Evolutionary conservation across 1,140 invertebrate species (phyloP).

Genomic region (Oedothorax gibbosus): DNA sequence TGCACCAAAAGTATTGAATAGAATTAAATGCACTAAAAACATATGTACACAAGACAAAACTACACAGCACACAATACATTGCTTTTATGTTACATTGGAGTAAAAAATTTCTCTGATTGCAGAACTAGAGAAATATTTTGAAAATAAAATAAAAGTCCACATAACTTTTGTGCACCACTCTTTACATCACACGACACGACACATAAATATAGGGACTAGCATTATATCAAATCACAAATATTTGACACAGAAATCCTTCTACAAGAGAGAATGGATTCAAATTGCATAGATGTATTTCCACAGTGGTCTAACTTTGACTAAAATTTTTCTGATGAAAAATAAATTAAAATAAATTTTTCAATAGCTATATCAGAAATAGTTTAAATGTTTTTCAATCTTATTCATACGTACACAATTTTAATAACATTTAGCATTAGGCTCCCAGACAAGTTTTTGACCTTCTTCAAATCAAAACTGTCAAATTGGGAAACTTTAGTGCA

Average conservation of each 20-base stretch:
- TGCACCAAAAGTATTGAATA: conserved; percentile 1
- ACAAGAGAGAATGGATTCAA: conserved; percentile 46
- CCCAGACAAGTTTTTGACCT: too few species aligned
- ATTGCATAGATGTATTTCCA: conserved; percentile 4
- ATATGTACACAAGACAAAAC: conserved; percentile 20
- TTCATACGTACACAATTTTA: too few species aligned
- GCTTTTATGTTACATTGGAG: conserved; percentile 16
- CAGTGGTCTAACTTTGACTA: too few species aligned
- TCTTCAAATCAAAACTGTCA: too few species aligned
- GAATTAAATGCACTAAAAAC: conserved; percentile 14
- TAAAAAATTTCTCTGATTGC: conserved; percentile 14
- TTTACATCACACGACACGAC: conserved; percentile 21
- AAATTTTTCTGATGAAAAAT: too few species aligned
- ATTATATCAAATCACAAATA: conserved; percentile 59
- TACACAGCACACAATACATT: neutral
- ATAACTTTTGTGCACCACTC: conserved; percentile 28
- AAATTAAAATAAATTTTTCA: too few species aligned
- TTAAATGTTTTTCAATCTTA: too few species aligned
- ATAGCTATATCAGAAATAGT: too few species aligned
- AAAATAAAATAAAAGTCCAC: conserved; percentile 21
- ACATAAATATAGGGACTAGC: conserved; percentile 51
- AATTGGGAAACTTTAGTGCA: too few species aligned
- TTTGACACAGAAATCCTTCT: conserved; percentile 52
- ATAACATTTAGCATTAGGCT: too few species aligned
- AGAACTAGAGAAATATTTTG: conserved; percentile 12